A percentile compares a stretch with the other conserved stretches of the same genome.
phyloP scores from a whole-genome alignment of 2,888 invertebrate species.

The Tetramorium bicarinatum region DNA sequence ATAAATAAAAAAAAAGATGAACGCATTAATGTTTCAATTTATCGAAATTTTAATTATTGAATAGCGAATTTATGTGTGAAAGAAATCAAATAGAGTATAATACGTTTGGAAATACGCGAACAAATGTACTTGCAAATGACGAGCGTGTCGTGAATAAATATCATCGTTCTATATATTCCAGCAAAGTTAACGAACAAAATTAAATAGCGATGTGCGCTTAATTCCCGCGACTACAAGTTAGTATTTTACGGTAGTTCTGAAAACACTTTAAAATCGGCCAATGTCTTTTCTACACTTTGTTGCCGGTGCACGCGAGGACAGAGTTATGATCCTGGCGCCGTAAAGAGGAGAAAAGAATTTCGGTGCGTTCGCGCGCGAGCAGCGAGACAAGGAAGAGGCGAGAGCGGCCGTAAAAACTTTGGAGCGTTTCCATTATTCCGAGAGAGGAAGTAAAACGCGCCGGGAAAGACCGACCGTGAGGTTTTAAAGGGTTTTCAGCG shows the following conservation, averaged over 20 bases:
- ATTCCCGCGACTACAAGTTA: slow-evolving; percentile 27
- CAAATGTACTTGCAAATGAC: neutral
- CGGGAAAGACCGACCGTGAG: slow-evolving; percentile 50
- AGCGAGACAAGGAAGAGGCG: slow-evolving; percentile 32
- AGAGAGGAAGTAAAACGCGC: slow-evolving; percentile 47
- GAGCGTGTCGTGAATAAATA: slow-evolving; percentile 16
- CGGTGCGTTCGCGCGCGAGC: slow-evolving; percentile 36
- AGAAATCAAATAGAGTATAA: neutral
- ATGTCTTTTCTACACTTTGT: slow-evolving; percentile 51
- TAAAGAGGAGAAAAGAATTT: slow-evolving; percentile 58
- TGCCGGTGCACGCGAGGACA: slow-evolving; percentile 46
- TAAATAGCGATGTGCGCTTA: slow-evolving; percentile 25
- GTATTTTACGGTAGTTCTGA: slow-evolving; percentile 47
- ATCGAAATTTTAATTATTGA: slow-evolving; percentile 15
- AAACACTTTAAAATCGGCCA: slow-evolving; percentile 50
- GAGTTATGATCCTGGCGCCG: slow-evolving; percentile 55
- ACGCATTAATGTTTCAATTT: slow-evolving; percentile 28
- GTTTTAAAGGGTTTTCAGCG: slow-evolving; percentile 58
- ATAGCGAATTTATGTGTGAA: neutral
- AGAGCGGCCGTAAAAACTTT: slow-evolving; percentile 63
- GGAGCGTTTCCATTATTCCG: slow-evolving; percentile 69
- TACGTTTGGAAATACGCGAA: neutral
- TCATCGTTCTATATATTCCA: neutral
- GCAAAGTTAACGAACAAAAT: slow-evolving; percentile 36
- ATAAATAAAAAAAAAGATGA: neutral